Conservation (phyloP, 2,113 vertebrate species). For the Shinisaurus crocodilurus region DNA sequence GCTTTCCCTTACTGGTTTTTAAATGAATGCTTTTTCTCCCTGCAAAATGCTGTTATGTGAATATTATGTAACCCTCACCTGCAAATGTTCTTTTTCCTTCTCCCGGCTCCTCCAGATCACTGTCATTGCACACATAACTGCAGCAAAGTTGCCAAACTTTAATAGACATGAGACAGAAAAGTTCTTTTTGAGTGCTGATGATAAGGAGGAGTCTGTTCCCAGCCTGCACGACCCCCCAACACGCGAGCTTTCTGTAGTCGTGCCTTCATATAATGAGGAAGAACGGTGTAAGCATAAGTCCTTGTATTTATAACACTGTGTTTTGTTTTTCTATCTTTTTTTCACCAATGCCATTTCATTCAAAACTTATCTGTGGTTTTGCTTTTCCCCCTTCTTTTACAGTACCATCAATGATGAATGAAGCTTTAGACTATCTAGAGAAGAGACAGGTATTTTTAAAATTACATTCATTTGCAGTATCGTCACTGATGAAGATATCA, state of each 20-base stretch:
- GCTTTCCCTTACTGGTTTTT: neutral
- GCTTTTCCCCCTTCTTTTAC: constrained; percentile 31
- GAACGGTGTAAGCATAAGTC: constrained; percentile 74
- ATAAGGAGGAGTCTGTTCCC: constrained; percentile 81
- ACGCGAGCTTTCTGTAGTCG: constrained; percentile 88
- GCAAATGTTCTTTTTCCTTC: neutral
- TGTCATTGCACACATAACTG: constrained; percentile 85
- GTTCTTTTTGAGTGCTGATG: constrained; percentile 78
- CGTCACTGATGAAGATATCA: neutral
- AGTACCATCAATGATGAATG: constrained; percentile 98
- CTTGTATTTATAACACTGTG: neutral
- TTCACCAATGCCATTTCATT: neutral
- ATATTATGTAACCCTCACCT: too few relatives aligned
- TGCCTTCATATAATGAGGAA: constrained; percentile 97
- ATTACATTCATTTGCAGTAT: constrained; percentile 23
- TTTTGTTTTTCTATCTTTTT: neutral
- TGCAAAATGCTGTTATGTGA: neutral
- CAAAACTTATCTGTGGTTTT: neutral
- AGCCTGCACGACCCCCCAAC: constrained; percentile 84
- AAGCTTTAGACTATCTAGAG: constrained; percentile 92
- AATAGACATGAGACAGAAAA: constrained; percentile 83
- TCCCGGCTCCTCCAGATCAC: constrained; percentile 75
- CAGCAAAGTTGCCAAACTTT: constrained; percentile 77
- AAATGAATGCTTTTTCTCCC: neutral
- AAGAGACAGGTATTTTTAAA: constrained; percentile 85